These are phyloP conservation scores for Ditylenchus dipsaci DNA, from an alignment of 1,140 invertebrate genomes.

Conservation along the genomic window DNA sequence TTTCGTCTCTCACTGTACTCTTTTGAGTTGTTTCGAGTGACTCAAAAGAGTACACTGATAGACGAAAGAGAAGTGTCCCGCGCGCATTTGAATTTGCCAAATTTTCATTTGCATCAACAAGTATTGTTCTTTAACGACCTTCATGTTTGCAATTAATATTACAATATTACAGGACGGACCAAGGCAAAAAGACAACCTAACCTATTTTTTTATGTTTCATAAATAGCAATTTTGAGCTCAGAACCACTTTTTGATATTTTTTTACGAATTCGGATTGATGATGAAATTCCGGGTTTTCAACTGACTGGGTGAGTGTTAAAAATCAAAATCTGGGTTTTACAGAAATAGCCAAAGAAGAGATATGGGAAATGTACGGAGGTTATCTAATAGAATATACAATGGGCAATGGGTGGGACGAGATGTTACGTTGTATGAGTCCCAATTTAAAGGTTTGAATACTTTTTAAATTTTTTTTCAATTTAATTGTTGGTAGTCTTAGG, in stretches of 20 bases:
- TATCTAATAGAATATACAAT: conserved; percentile 52
- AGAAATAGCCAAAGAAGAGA: conserved; percentile 27
- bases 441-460: conserved; percentile 39
- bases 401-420: conserved; percentile 53
- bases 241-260: conserved; percentile 8
- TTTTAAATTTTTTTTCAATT: neutral
- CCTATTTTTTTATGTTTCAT: too few relatives aligned
- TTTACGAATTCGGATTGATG: neutral
- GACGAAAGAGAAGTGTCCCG: too few relatives aligned
- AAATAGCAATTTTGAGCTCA: too few relatives aligned
- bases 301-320: neutral
- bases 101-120: too few relatives aligned
- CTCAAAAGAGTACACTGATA: too few relatives aligned
- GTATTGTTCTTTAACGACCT: too few relatives aligned
- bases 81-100: too few relatives aligned
- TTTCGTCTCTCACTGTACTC: too few relatives aligned
- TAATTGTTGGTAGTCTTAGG: conserved; percentile 17
- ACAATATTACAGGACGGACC: too few relatives aligned
- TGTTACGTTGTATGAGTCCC: conserved; percentile 50
- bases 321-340: neutral
- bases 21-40: too few relatives aligned
- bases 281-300: conserved; percentile 28
- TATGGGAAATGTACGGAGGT: conserved; percentile 51
- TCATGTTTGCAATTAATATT: too few relatives aligned
- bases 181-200: too few relatives aligned